These are phyloP conservation scores for Ailuropoda melanoleuca DNA, from an alignment of 2,113 vertebrate species.

Conservation along the genomic window DNA sequence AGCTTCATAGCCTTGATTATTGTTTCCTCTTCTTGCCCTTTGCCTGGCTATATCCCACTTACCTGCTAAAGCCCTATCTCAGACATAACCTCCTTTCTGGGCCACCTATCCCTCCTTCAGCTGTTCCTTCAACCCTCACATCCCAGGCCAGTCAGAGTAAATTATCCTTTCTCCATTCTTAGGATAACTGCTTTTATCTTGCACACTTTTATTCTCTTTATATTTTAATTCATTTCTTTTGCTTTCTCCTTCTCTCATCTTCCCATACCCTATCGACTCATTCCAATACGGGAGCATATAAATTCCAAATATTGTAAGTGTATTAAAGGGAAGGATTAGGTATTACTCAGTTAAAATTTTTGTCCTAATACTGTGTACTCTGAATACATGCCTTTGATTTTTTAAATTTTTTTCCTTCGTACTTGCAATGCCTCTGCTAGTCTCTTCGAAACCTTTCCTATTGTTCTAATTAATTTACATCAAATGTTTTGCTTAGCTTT, in stretches of 20 bases:
- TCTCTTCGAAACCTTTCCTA: not conserved
- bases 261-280: not conserved
- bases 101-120: not conserved
- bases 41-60: not conserved
- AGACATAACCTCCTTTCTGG: not conserved
- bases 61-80: not conserved
- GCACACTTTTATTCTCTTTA: not conserved
- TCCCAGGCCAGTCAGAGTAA: not conserved
- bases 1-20: not conserved
- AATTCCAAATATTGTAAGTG: not conserved
- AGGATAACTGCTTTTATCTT: not conserved
- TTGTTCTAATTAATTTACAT: constrained; percentile 26
- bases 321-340: not conserved
- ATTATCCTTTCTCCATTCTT: not conserved
- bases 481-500: not conserved
- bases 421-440: not conserved
- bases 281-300: not conserved
- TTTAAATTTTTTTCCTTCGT: not conserved
- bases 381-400: constrained; percentile 23
- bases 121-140: not conserved
- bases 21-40: not conserved
- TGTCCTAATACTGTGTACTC: not conserved
- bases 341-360: not conserved
- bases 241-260: not conserved
- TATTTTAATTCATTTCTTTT: not conserved